phyloP scores from a whole-genome alignment of 2,113 vertebrate species.

The Athene cunicularia region DNA sequence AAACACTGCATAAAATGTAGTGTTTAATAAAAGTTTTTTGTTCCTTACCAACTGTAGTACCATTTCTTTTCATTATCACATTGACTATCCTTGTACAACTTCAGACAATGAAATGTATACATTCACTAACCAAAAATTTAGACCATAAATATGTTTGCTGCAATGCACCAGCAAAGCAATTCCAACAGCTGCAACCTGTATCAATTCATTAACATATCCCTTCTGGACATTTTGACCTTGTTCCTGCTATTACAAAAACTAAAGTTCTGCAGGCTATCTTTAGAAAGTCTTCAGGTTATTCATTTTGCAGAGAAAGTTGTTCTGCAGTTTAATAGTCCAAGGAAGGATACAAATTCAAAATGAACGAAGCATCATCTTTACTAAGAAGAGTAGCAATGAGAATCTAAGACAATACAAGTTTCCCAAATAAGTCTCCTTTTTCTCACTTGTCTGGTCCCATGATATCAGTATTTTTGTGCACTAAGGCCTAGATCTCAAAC shows the following conservation, averaged over 20 bases:
- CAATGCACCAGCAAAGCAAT: slow-evolving; percentile 15
- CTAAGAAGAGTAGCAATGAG: neutral
- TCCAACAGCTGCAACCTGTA: neutral
- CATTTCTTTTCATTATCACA: neutral
- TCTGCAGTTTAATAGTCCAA: neutral
- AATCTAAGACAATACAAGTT: neutral
- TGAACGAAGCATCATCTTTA: neutral
- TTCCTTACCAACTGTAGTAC: neutral
- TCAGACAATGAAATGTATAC: neutral
- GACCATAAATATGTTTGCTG: neutral
- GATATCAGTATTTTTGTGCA: neutral
- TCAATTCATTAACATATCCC: neutral
- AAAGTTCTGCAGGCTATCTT: neutral
- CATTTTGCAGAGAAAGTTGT: neutral
- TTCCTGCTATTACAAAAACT: neutral
- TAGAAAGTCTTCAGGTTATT: neutral
- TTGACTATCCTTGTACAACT: neutral
- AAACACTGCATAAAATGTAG: neutral
- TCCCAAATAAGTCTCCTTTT: neutral
- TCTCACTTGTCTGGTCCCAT: neutral
- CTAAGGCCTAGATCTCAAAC: neutral
- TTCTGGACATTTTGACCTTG: neutral
- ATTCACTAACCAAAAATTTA: neutral
- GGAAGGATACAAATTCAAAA: neutral
- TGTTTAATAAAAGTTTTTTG: neutral